Evolutionary conservation across 2,113 vertebrate genomes (phyloP).

Genomic region (Cavia aperea): DNA sequence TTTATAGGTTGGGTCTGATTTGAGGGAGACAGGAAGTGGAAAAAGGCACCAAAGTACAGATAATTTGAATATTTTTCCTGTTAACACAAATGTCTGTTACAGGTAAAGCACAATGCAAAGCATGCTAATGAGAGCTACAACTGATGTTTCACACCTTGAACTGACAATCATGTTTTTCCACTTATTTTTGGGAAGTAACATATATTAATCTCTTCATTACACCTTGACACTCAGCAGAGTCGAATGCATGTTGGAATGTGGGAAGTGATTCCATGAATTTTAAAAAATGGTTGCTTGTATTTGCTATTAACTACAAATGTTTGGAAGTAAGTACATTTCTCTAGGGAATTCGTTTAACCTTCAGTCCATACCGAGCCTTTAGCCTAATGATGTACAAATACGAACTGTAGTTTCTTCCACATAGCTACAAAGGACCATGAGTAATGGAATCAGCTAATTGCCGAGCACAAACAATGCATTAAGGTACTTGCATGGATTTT

Average conservation of each 20-base stretch:
- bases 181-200: not conserved
- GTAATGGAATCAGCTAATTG: not conserved
- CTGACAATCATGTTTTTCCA: not conserved
- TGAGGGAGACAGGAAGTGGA: not conserved
- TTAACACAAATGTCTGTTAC: not conserved
- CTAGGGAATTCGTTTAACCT: constrained; percentile 42
- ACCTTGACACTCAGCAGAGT: not conserved
- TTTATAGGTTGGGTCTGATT: not conserved
- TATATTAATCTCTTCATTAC: not conserved
- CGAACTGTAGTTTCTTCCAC: not conserved
- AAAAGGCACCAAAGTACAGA: not conserved
- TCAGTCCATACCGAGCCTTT: constrained; percentile 22
- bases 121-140: not conserved
- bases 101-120: not conserved
- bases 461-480: not conserved
- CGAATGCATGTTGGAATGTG: not conserved
- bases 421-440: not conserved
- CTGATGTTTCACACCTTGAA: not conserved
- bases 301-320: constrained; percentile 42
- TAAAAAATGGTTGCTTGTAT: constrained; percentile 12
- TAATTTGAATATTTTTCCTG: not conserved
- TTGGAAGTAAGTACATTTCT: constrained; percentile 19
- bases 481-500: not conserved
- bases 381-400: constrained; percentile 18
- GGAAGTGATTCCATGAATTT: not conserved